Evolutionary conservation across 2,888 invertebrate species (phyloP).

Genomic region (Syrista parreyssii): DNA sequence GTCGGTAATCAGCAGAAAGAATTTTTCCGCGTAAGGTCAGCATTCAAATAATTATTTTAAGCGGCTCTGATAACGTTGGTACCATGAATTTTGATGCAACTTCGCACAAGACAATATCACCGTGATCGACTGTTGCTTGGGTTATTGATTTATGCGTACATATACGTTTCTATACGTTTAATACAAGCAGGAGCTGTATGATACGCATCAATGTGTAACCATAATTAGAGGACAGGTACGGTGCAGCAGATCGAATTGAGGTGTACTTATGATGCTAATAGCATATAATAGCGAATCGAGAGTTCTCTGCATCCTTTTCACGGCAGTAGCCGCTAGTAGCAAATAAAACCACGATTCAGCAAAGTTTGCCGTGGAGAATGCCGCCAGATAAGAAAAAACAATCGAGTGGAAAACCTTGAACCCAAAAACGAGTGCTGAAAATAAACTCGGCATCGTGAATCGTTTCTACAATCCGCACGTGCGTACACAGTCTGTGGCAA

Average conservation of each 20-base stretch:
- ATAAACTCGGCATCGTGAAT: constrained; percentile 15
- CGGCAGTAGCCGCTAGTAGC: neutral
- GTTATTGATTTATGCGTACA: constrained; percentile 7
- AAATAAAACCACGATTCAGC: constrained; percentile 1
- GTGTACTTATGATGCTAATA: neutral
- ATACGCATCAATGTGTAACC: neutral
- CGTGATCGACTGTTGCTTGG: constrained; percentile 8
- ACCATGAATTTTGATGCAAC: neutral
- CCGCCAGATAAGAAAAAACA: constrained; percentile 23
- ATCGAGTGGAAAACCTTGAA: constrained; percentile 30
- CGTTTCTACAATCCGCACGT: neutral
- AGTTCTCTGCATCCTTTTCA: neutral
- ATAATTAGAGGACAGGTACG: neutral
- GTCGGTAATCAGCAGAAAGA: neutral
- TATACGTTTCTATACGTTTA: neutral
- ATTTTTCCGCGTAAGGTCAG: neutral
- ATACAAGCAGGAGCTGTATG: neutral
- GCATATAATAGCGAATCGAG: neutral
- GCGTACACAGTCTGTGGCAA: neutral
- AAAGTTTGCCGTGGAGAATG: constrained; percentile 12
- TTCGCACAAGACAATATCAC: neutral
- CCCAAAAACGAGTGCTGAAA: constrained; percentile 22
- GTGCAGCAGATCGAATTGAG: neutral
- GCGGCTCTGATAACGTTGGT: neutral
- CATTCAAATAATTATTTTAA: neutral